A percentile compares a stretch with the other conserved stretches of the same genome.
phyloP scores from a whole-genome alignment of 2,113 vertebrate species.

The Chitala chitala region DNA sequence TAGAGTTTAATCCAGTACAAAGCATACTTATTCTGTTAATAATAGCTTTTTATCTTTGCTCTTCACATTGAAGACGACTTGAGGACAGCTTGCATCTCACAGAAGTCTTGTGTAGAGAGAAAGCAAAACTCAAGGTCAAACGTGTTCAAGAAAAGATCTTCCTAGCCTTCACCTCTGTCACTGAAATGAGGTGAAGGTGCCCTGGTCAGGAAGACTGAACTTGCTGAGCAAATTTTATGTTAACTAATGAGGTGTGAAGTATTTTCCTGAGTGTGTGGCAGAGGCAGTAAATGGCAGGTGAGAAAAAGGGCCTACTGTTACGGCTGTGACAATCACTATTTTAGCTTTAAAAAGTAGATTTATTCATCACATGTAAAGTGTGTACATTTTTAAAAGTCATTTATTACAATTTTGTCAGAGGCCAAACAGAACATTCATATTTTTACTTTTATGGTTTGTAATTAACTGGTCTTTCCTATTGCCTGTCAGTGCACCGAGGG shows the following conservation, averaged over 20 bases:
- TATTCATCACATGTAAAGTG: not conserved
- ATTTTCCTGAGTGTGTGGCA: conserved; percentile 76
- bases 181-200: conserved; percentile 20
- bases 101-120: no score
- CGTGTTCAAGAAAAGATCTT: not conserved
- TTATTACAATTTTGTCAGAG: no score
- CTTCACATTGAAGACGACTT: not conserved
- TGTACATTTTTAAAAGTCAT: not conserved
- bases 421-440: no score
- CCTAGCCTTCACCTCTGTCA: not conserved
- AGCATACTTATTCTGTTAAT: not conserved
- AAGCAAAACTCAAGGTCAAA: not conserved
- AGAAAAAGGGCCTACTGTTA: conserved; percentile 60
- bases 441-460: no score
- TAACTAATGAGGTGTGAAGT: conserved; percentile 85
- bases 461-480: no score
- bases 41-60: not conserved
- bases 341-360: not conserved
- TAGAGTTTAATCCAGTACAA: not conserved
- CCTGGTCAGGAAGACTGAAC: conserved; percentile 49
- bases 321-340: conserved; percentile 1
- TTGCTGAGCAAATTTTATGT: conserved; percentile 81
- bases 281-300: conserved; percentile 72
- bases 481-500: no score
- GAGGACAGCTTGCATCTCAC: no score